phyloP scores from a whole-genome alignment of 2,797 vertebrate genomes.

The Rhadinocentrus ornatus region DNA sequence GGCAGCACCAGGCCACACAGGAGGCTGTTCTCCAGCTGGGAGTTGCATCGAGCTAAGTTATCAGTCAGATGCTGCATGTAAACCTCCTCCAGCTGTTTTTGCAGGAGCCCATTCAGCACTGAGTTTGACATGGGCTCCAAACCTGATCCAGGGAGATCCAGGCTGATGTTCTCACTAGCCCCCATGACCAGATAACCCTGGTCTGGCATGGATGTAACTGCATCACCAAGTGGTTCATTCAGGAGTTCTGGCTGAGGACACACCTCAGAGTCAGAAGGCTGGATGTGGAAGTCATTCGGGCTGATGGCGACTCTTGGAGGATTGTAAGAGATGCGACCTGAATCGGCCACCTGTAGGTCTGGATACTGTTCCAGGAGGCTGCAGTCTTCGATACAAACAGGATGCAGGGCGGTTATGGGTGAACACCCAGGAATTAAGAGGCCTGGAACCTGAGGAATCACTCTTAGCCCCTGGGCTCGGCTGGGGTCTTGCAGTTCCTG shows the following conservation, averaged over 20 bases:
- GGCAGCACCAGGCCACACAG: slow-evolving; percentile 74
- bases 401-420: background rate
- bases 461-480: slow-evolving; percentile 21
- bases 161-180: slow-evolving; percentile 43
- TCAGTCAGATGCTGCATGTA: slow-evolving; percentile 92
- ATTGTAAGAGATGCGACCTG: slow-evolving; percentile 50
- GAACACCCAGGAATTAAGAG: slow-evolving; percentile 58
- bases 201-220: slow-evolving; percentile 42
- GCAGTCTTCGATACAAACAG: slow-evolving; percentile 49
- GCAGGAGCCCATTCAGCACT: slow-evolving; percentile 87
- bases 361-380: slow-evolving; percentile 74
- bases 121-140: slow-evolving; percentile 89
- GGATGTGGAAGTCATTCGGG: background rate
- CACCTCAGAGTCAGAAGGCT: slow-evolving; percentile 1
- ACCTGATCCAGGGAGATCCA: slow-evolving; percentile 52
- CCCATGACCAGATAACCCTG: slow-evolving; percentile 77
- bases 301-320: slow-evolving; percentile 6
- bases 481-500: slow-evolving; percentile 22
- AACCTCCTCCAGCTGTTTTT: slow-evolving; percentile 88
- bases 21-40: slow-evolving; percentile 74
- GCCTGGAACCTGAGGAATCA: slow-evolving; percentile 21
- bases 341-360: slow-evolving; percentile 73
- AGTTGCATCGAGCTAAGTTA: slow-evolving; percentile 81
- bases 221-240: slow-evolving; percentile 3
- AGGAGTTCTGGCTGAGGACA: background rate